phyloP scores from a whole-genome alignment of 2,888 invertebrate genomes.

The Leptura quadrifasciata region DNA sequence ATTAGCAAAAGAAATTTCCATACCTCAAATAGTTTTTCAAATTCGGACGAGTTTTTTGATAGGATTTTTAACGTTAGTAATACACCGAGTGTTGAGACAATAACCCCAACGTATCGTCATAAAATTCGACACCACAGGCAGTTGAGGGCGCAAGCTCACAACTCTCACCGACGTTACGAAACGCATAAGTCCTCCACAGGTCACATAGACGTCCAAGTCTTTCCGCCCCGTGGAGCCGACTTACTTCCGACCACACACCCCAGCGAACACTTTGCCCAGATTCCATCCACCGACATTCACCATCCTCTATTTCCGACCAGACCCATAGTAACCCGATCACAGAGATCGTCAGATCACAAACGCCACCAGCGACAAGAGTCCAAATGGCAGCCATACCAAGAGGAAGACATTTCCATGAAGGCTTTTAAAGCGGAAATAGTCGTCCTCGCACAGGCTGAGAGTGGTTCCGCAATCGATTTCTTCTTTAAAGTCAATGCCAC shows the following conservation, averaged over 20 bases:
- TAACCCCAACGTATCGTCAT: constrained; percentile 51
- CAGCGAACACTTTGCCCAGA: constrained; percentile 59
- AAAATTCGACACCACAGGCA: constrained; percentile 63
- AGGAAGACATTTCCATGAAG: constrained; percentile 79
- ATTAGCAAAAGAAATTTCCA: constrained; percentile 66
- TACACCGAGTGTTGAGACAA: constrained; percentile 32
- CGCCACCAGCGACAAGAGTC: constrained; percentile 44
- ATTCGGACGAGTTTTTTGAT: constrained; percentile 57
- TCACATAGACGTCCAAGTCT: constrained; percentile 57
- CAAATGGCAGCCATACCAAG: constrained; percentile 59
- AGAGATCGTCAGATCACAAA: constrained; percentile 46
- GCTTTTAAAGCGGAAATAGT: constrained; percentile 81
- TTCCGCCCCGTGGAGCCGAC: constrained; percentile 49
- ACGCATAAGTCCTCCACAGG: constrained; percentile 44
- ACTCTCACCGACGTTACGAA: constrained; percentile 41
- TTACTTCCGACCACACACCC: constrained; percentile 50
- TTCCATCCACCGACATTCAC: constrained; percentile 57
- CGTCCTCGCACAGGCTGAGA: constrained; percentile 80
- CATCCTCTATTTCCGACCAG: constrained; percentile 45
- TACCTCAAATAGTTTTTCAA: constrained; percentile 63
- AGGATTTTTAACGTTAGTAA: constrained; percentile 53
- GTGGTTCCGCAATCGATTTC: constrained; percentile 74
- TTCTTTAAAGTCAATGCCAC: constrained; percentile 78
- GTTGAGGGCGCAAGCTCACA: constrained; percentile 58
- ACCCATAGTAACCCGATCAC: constrained; percentile 47